Base-by-base conservation (phyloP, 2,888 invertebrate genomes). In the Patella depressa region DNA sequence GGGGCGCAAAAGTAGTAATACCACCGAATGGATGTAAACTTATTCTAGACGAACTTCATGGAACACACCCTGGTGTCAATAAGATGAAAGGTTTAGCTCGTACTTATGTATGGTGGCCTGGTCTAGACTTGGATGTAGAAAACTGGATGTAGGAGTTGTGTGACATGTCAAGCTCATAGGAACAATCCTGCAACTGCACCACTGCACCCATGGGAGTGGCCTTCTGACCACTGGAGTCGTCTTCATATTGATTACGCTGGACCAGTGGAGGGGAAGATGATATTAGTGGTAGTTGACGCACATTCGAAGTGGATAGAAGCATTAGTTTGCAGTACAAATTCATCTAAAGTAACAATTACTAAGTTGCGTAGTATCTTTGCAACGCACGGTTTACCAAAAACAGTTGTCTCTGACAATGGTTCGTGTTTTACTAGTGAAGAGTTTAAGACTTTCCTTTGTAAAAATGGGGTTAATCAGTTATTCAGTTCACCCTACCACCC, bases 181-280 rank as follows among this genome's bases (percentile, higher is more conserved):
- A 84, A 83, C 55, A 55, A 65, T 2, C 87, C 86, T 11, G 34
- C 73, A 19, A 80, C 82, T 53, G 76, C 74, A 14, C 71, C 76
- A 7, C 79, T 87, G 2, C 74, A 77, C 24, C 77, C 85, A 53
- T 88, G 87, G 87, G 71, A 76, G 11, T 73, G 34, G n/a, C 79
- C 88, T 54, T 80, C 78, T 9, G 76, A 82, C 69, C 86, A 87
- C 14, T 90, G 88, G 88, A 84, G 89, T 77, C 83, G 92, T 29
- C 81, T 92, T 4, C 92, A 92, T 82, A 84, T 91, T 29, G 92
- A 92, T 82, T 24, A 19, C 24, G 65, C 34, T 5, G 4, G 5
- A 45, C 34, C 34, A 45, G 34, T 5, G 34, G 34, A 45, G 34
- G 34, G 34, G 34, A 45, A 45, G 34, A 34, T 34, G 34, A 45